Percentiles rank a stretch among this genome's conserved stretches.
These are phyloP conservation scores for Bovichtus diacanthus DNA, from an alignment of 2,797 vertebrate species.

Conservation along the genomic window DNA sequence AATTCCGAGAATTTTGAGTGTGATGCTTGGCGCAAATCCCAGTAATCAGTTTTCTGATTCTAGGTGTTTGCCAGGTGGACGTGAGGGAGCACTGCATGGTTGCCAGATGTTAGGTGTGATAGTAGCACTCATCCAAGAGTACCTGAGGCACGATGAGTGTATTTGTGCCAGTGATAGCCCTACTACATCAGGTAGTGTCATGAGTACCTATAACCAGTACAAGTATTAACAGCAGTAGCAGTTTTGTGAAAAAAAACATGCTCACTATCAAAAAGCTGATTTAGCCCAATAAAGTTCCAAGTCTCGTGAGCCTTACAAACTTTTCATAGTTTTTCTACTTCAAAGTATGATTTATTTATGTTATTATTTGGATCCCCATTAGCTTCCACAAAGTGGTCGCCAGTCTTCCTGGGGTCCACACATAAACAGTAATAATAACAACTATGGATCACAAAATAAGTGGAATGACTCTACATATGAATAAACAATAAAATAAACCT, in stretches of 20 bases:
- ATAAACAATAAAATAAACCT: no score
- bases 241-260: not conserved
- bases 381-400: no score
- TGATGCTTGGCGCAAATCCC: not conserved
- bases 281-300: not conserved
- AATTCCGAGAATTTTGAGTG: not conserved
- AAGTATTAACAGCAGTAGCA: not conserved
- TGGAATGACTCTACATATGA: no score
- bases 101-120: not conserved
- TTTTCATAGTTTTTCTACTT: no score
- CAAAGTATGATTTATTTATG: not conserved
- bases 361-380: no score
- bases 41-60: not conserved
- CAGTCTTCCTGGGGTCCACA: no score
- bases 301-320: no score
- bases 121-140: slow-evolving; percentile 1
- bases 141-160: not conserved
- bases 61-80: slow-evolving; percentile 15
- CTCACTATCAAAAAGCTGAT: not conserved
- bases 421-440: no score
- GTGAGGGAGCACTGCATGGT: not conserved
- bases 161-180: not conserved
- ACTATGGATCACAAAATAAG: no score
- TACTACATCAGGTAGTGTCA: not conserved
- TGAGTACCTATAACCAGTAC: not conserved